Percentiles rank a stretch among this genome's conserved stretches.
phyloP scores from a whole-genome alignment of 2,888 invertebrate genomes.

The Campoplex capitator region DNA sequence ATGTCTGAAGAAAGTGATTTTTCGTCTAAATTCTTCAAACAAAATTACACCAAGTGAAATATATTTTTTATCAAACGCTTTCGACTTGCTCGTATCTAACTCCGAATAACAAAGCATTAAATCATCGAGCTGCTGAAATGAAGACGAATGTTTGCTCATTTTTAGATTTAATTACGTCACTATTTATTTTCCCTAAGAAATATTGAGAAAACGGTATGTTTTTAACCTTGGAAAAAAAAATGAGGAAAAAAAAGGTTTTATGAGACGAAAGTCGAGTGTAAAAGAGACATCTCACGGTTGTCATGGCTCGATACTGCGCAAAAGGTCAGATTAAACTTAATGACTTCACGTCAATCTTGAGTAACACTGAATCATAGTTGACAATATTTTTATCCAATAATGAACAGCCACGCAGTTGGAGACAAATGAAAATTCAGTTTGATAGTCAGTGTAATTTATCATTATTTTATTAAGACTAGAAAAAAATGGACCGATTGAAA shows the following conservation, averaged over 20 bases:
- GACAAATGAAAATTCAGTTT: slow-evolving; percentile 54
- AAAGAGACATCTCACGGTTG: slow-evolving; percentile 31
- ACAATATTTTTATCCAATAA: slow-evolving; percentile 33
- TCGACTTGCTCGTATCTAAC: too few species aligned
- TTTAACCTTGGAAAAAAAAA: background rate
- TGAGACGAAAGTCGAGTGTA: background rate
- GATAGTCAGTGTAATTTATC: slow-evolving; percentile 44
- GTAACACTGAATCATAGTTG: slow-evolving; percentile 30
- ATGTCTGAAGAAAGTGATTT: background rate
- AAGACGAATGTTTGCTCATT: too few species aligned
- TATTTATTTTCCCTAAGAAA: background rate
- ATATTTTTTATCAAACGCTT: background rate
- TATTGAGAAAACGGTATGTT: background rate
- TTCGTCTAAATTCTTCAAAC: background rate
- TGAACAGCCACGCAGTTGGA: slow-evolving; percentile 21
- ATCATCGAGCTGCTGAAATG: too few species aligned
- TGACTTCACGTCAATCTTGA: slow-evolving; percentile 40
- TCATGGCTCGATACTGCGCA: slow-evolving; percentile 37
- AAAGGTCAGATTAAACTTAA: slow-evolving; percentile 55
- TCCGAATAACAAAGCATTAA: too few species aligned
- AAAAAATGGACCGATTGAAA: slow-evolving; percentile 14
- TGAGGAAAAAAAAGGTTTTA: background rate
- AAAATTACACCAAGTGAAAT: background rate
- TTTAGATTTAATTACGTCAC: background rate
- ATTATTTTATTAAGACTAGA: slow-evolving; percentile 26